phyloP scores from a whole-genome alignment of 2,888 invertebrate species.

The Drosophila maculinotata region DNA sequence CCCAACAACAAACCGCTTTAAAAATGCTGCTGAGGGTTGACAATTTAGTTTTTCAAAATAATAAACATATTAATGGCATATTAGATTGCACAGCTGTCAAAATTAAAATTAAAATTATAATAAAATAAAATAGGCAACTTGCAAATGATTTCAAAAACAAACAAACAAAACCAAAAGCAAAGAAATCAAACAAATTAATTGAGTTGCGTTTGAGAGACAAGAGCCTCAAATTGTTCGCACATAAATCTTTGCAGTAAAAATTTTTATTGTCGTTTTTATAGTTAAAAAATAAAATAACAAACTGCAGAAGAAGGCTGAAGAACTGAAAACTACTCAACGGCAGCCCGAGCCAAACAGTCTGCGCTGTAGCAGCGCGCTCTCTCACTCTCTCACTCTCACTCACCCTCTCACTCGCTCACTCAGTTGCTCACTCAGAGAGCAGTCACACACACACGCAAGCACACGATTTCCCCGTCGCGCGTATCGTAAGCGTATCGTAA shows the following conservation, averaged over 20 bases:
- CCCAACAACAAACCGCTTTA: neutral
- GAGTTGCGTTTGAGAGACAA: slow-evolving; percentile 28
- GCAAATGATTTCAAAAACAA: slow-evolving; percentile 8
- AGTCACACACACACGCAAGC: slow-evolving; percentile 21
- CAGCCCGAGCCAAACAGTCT: slow-evolving; percentile 67
- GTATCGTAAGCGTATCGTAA: slow-evolving; percentile 70
- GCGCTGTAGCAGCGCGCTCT: slow-evolving; percentile 44
- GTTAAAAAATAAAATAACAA: slow-evolving; percentile 57
- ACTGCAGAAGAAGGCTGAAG: slow-evolving; percentile 17
- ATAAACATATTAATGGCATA: slow-evolving; percentile 65
- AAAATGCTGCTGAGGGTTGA: slow-evolving; percentile 54
- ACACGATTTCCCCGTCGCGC: slow-evolving; percentile 69
- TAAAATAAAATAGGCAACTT: slow-evolving; percentile 7
- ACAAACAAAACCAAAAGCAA: slow-evolving; percentile 25
- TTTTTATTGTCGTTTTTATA: slow-evolving; percentile 81
- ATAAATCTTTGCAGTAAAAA: slow-evolving; percentile 83
- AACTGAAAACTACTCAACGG: neutral
- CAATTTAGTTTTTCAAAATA: slow-evolving; percentile 27
- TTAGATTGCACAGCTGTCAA: slow-evolving; percentile 62
- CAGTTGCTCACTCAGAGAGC: slow-evolving; percentile 3
- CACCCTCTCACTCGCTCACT: neutral
- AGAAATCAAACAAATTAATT: slow-evolving; percentile 55
- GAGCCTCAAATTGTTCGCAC: slow-evolving; percentile 80
- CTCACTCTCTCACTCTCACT: neutral
- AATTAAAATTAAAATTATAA: slow-evolving; percentile 38